Percentiles rank a stretch among this genome's conserved stretches.
phyloP scores from a whole-genome alignment of 2,797 vertebrate species.

The Ibycter americanus region DNA sequence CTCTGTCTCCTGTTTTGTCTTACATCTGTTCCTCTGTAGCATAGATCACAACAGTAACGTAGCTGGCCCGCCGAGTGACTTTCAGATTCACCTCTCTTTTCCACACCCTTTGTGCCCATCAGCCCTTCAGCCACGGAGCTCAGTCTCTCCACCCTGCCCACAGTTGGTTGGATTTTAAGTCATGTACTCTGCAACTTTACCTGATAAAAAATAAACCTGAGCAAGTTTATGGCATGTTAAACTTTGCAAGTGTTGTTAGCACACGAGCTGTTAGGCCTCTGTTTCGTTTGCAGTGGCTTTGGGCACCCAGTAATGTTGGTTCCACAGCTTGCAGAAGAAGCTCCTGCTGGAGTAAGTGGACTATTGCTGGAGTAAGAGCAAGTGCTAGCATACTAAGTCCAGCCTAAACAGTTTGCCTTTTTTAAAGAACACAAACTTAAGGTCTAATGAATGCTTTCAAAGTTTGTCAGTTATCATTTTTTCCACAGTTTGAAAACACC shows the following conservation, averaged over 20 bases:
- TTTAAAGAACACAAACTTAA: neutral
- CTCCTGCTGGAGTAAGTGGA: neutral
- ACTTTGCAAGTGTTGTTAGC: neutral
- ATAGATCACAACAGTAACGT: rapidly evolving
- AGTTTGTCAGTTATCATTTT: neutral
- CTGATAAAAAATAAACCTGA: neutral
- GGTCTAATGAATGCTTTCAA: neutral
- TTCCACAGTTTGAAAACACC: neutral
- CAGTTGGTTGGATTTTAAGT: neutral
- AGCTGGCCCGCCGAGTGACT: neutral
- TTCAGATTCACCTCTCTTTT: neutral
- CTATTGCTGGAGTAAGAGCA: neutral
- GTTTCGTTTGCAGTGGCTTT: neutral
- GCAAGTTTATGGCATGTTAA: neutral
- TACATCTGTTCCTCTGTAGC: neutral
- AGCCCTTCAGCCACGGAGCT: rapidly evolving
- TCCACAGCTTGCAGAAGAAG: neutral
- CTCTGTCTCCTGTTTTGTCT: neutral
- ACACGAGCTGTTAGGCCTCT: neutral
- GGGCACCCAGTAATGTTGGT: neutral
- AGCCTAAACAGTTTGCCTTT: neutral
- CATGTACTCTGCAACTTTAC: neutral
- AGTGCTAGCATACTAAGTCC: neutral
- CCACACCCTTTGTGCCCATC: neutral
- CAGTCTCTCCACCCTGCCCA: neutral